phyloP scores from a whole-genome alignment of 2,888 invertebrate genomes.

The Drosophila mettleri region DNA sequence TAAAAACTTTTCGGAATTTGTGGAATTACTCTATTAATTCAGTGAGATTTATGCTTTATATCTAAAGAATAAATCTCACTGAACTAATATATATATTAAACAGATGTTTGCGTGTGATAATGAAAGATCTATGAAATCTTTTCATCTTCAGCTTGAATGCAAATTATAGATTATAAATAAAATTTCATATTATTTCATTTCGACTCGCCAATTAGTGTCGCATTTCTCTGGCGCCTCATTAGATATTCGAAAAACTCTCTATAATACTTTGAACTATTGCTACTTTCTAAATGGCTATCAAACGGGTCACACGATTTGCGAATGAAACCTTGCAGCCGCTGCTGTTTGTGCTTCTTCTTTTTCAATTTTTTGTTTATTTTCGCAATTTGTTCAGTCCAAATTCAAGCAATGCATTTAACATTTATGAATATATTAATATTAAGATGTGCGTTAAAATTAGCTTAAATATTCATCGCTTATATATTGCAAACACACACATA shows the following conservation, averaged over 20 bases:
- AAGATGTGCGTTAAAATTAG: conserved; percentile 12
- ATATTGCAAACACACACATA: neutral
- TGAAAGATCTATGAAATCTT: neutral
- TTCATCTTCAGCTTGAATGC: neutral
- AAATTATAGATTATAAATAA: conserved; percentile 6
- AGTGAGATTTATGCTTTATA: too few relatives aligned
- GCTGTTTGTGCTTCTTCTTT: neutral
- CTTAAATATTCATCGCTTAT: conserved; percentile 16
- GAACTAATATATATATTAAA: neutral
- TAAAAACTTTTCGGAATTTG: too few relatives aligned
- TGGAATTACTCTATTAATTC: too few relatives aligned
- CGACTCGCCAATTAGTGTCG: conserved; percentile 4
- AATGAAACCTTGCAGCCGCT: neutral
- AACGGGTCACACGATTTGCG: conserved; percentile 21
- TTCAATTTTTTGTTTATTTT: neutral
- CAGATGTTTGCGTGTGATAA: neutral
- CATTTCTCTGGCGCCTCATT: conserved; percentile 22
- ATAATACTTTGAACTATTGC: conserved; percentile 32
- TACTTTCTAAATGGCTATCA: conserved; percentile 37
- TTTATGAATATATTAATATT: conserved; percentile 21
- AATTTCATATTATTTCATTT: neutral
- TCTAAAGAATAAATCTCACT: too few relatives aligned
- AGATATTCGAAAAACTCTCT: conserved; percentile 31
- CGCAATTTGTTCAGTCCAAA: neutral
- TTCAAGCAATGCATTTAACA: conserved; percentile 13